Conservation (phyloP, 2,888 invertebrate species). For the Colostygia pectinataria region DNA sequence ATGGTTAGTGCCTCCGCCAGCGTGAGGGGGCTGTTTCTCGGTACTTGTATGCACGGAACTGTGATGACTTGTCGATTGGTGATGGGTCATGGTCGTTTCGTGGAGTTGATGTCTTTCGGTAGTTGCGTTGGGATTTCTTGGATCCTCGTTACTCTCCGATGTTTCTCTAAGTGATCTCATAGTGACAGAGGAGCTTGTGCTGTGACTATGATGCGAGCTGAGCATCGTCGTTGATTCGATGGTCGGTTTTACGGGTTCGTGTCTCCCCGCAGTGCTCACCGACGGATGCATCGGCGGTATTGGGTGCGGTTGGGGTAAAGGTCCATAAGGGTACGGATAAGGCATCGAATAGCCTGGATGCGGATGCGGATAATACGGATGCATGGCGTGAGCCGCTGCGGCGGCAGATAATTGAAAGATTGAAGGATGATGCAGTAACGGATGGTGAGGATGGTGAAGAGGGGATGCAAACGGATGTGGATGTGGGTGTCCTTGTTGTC, state of each 20-base stretch:
- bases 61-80: slow-evolving; percentile 86
- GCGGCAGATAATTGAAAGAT: slow-evolving; percentile 84
- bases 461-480: slow-evolving; percentile 86
- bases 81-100: slow-evolving; percentile 86
- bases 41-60: slow-evolving; percentile 86
- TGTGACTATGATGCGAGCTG: slow-evolving; percentile 88
- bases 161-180: slow-evolving; percentile 85
- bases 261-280: slow-evolving; percentile 70
- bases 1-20: slow-evolving; percentile 79
- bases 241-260: slow-evolving; percentile 78
- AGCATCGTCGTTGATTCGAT: slow-evolving; percentile 87
- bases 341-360: slow-evolving; percentile 88
- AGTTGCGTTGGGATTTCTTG: slow-evolving; percentile 71
- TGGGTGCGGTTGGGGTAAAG: slow-evolving; percentile 88
- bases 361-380: slow-evolving; percentile 87
- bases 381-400: slow-evolving; percentile 85
- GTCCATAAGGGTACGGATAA: slow-evolving; percentile 88
- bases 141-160: slow-evolving; percentile 77
- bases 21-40: slow-evolving; percentile 83
- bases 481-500: slow-evolving; percentile 88
- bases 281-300: slow-evolving; percentile 86
- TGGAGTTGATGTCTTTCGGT: slow-evolving; percentile 85
- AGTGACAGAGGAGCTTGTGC: slow-evolving; percentile 87
- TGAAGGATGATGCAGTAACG: slow-evolving; percentile 83
- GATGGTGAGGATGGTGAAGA: slow-evolving; percentile 89